These are phyloP conservation scores for Uropetala carovei DNA, from an alignment of 2,888 invertebrate species.

Conservation along the genomic window DNA sequence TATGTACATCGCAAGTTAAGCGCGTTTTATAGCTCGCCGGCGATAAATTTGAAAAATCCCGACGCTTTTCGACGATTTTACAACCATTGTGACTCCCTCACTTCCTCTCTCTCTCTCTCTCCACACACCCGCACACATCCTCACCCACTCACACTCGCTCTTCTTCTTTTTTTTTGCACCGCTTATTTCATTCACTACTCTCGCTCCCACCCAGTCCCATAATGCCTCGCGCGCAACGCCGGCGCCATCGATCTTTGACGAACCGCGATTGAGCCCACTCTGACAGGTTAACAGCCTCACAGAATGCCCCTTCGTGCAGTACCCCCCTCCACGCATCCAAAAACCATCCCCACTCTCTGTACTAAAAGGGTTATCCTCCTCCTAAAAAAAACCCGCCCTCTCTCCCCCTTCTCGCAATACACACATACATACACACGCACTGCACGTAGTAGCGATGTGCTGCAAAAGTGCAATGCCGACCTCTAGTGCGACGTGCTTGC, in stretches of 20 bases:
- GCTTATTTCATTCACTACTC: conserved; percentile 4
- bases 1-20: conserved; percentile 48
- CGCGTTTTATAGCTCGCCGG: conserved; percentile 52
- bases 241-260: conserved; percentile 60
- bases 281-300: conserved; percentile 63
- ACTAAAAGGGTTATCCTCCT: conserved; percentile 23
- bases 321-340: not conserved
- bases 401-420: not conserved
- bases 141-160: not conserved
- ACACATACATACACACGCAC: not conserved
- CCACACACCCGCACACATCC: conserved; percentile 11
- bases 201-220: not conserved
- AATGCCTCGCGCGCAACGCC: not conserved
- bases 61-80: conserved; percentile 64
- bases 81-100: conserved; percentile 56
- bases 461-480: not conserved
- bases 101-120: not conserved
- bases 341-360: not conserved
- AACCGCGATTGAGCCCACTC: conserved; percentile 64
- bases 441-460: conserved; percentile 10
- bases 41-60: conserved; percentile 62
- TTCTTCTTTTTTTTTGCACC: not conserved
- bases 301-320: conserved; percentile 24
- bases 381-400: not conserved
- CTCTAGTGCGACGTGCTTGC: not conserved